phyloP scores from a whole-genome alignment of 2,113 vertebrate genomes.

The Hippolais icterina region DNA sequence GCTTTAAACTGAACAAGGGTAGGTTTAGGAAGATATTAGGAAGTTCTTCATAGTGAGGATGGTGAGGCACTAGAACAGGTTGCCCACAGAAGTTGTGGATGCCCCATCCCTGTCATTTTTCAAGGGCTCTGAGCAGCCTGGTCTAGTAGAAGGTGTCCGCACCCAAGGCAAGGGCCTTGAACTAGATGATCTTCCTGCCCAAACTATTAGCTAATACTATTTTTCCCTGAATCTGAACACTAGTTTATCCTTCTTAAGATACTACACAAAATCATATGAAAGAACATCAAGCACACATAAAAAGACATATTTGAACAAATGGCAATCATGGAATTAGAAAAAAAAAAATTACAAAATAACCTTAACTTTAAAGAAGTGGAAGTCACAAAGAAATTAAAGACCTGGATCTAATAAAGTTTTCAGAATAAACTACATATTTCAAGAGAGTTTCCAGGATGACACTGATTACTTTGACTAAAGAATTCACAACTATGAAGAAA shows the following conservation, averaged over 20 bases:
- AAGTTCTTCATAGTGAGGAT: not conserved
- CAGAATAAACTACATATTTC: not conserved
- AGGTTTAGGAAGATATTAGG: not conserved
- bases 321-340: not conserved
- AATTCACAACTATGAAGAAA: not conserved
- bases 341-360: not conserved
- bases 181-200: not conserved
- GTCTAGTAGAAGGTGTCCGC: not conserved
- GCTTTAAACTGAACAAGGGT: not conserved
- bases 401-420: not conserved
- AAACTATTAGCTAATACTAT: not conserved
- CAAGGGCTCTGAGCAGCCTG: not conserved
- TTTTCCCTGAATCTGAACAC: not conserved
- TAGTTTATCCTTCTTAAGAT: not conserved
- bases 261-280: not conserved
- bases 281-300: not conserved
- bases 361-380: not conserved
- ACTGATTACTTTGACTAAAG: not conserved
- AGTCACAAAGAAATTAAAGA: not conserved
- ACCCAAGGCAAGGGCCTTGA: not conserved
- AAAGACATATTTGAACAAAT: not conserved
- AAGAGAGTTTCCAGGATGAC: not conserved
- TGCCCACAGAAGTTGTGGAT: not conserved
- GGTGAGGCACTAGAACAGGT: not conserved
- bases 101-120: not conserved